Conservation (phyloP, 1,140 invertebrate species). For the Caenorhabditis elegans region WBcel235 BX284602.5:9511001-9511500, state of each 20-base stretch:
- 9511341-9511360: conserved; percentile 6
- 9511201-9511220: too few relatives aligned
- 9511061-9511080: neutral
- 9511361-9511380: neutral
- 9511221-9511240: too few relatives aligned
- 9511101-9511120: neutral
- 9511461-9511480: neutral
- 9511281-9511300: neutral
- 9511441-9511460: neutral
- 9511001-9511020: neutral
- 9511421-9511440: neutral
- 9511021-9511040: neutral
- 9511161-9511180: too few relatives aligned
- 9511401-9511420: neutral
- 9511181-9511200: too few relatives aligned
- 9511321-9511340: neutral
- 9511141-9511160: too few relatives aligned
- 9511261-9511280: neutral
- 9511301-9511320: neutral
- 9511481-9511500: neutral
- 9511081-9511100: neutral
- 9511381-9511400: neutral
- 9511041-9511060: neutral
- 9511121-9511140: too few relatives aligned
- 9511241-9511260: too few relatives aligned